Evolutionary conservation across 2,888 invertebrate genomes (phyloP), one percentile per base, ranked within the genome.

Genomic region (Sylvicola cinctus): DNA sequence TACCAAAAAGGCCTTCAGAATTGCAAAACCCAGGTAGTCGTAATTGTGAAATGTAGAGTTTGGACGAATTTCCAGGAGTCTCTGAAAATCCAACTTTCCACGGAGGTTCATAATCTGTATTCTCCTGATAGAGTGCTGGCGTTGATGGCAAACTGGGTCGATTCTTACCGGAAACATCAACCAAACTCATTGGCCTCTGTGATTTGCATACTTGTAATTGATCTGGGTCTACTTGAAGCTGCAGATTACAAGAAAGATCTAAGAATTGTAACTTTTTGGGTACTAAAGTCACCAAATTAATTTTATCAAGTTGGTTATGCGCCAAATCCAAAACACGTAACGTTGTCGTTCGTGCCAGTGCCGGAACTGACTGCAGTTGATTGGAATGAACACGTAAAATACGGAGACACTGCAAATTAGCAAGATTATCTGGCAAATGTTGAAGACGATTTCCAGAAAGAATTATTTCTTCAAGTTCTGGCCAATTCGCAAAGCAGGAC

Each of bases 61-160:
- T 73, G 41, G 77, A 65, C 35, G 67, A 66, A 41, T 66, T 69
- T 23, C 83, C 83, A 0, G 83, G 72, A 10, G 83, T 77, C 60
- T 85, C 85, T 0, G 84, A 80, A 54, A 85, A 85, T 1, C 84
- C 85, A 20, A 81, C 66, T 31, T 66, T 67, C 85, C 85, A 85
- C 3, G 79, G 76, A 6, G 64, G 63, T 39, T 70, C 74, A 3
- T 67, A 62, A 43, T 72, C 72, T 38, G 62, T 60, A 33, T 63
- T 67, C 42, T 70, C 63, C 39, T 59, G 59, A 42, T 55, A 58
- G 10, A 58, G 55, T 10, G 55, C 54, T 1, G 60, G 56, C 31
- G 56, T 50, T 25, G 67, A 68, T 2, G 80, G 76, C 35, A 79
- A 48, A 38, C 71, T 68, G 0, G 66, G 65, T 13, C 74, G 58